phyloP scores from a whole-genome alignment of 2,888 invertebrate species.

The Polyploca ridens region DNA sequence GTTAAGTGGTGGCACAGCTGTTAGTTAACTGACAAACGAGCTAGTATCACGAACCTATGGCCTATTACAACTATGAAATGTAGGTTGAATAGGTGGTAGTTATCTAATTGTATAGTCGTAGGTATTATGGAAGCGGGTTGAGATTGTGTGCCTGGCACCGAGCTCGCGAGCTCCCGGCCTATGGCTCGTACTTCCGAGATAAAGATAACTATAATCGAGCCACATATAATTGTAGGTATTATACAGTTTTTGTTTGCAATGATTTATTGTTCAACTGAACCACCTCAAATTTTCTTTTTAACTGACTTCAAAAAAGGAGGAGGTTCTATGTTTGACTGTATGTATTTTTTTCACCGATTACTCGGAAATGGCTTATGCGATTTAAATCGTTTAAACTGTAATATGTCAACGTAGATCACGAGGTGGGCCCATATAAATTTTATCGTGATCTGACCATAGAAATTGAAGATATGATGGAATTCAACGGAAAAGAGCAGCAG shows the following conservation, averaged over 20 bases:
- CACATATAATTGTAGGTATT: neutral
- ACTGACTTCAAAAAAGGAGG: too few relatives aligned
- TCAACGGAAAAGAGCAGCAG: too few relatives aligned
- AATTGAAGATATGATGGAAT: too few relatives aligned
- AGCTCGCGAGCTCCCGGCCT: constrained; percentile 34
- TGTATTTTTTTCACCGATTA: too few relatives aligned
- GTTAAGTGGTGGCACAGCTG: constrained; percentile 46
- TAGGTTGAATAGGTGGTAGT: constrained; percentile 52
- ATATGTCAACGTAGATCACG: too few relatives aligned
- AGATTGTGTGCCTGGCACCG: constrained; percentile 38
- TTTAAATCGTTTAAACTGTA: too few relatives aligned
- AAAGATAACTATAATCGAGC: constrained; percentile 17
- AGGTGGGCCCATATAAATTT: too few relatives aligned
- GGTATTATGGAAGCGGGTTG: constrained; percentile 35
- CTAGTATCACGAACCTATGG: constrained; percentile 59
- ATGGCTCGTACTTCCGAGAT: constrained; percentile 33
- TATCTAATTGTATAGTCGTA: constrained; percentile 27
- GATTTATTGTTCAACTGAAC: neutral
- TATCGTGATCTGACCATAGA: too few relatives aligned
- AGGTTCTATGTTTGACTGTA: too few relatives aligned
- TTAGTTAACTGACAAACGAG: constrained; percentile 56
- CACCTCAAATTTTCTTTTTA: too few relatives aligned
- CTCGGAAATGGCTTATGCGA: too few relatives aligned
- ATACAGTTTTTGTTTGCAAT: constrained; percentile 8
- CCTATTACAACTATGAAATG: constrained; percentile 53